phyloP scores from a whole-genome alignment of 2,113 vertebrate species.

The Nematolebias whitei region DNA sequence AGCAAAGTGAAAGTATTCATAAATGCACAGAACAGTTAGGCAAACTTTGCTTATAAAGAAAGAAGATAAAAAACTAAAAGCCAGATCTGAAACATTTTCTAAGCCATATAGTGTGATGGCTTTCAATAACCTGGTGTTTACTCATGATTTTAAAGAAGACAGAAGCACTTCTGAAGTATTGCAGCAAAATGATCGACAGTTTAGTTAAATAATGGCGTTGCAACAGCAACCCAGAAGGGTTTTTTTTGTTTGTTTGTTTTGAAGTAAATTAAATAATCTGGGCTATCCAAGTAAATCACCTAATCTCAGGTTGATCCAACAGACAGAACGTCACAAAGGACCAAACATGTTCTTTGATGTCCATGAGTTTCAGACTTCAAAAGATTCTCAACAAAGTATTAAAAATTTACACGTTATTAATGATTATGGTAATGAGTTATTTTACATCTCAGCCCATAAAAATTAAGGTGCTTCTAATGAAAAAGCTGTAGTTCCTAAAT shows the following conservation, averaged over 20 bases:
- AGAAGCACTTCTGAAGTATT: not conserved
- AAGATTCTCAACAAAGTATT: not conserved
- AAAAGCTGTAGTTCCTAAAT: not conserved
- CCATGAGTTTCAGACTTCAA: not conserved
- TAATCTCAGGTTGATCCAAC: not conserved
- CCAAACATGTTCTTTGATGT: constrained; percentile 7
- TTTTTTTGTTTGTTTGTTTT: too few species aligned
- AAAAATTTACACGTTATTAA: not conserved
- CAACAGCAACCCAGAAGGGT: not conserved
- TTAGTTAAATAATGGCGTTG: too few species aligned
- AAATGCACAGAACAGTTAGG: not conserved
- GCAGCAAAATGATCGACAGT: too few species aligned
- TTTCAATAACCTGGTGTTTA: not conserved
- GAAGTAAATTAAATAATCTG: not conserved
- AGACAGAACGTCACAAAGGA: constrained; percentile 1
- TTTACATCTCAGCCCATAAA: not conserved
- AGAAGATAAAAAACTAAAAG: not conserved
- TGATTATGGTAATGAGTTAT: not conserved
- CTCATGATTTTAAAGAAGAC: not conserved
- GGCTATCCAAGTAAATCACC: not conserved
- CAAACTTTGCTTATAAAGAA: too few species aligned
- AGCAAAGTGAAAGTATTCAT: not conserved
- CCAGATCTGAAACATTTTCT: not conserved
- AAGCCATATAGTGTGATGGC: not conserved
- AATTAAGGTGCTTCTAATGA: not conserved